These are phyloP conservation scores for Kradibia gibbosae DNA, from an alignment of 1,140 invertebrate genomes.

Conservation along the genomic window DNA sequence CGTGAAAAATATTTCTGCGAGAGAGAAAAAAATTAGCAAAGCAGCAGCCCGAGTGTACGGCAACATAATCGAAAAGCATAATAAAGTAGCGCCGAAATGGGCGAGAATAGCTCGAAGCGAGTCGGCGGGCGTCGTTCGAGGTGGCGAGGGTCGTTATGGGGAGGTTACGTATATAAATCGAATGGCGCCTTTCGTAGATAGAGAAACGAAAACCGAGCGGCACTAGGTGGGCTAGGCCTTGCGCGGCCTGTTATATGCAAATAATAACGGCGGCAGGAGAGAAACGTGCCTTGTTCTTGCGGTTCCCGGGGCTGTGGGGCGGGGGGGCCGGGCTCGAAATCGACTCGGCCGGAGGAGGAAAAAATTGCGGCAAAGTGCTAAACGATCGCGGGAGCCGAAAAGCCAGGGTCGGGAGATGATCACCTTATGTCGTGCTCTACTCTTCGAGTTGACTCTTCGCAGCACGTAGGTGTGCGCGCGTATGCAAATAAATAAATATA, in stretches of 20 bases:
- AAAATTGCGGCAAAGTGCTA: conserved; percentile 64
- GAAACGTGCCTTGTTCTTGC: conserved; percentile 48
- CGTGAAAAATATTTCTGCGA: no score
- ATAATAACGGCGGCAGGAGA: conserved; percentile 53
- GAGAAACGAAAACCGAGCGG: not conserved
- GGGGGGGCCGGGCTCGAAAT: not conserved
- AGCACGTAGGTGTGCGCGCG: no score
- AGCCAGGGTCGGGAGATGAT: conserved; percentile 47
- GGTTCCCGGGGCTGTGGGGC: not conserved
- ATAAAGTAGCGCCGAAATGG: not conserved
- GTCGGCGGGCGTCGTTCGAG: not conserved
- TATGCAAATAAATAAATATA: no score
- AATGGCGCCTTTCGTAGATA: conserved; percentile 19
- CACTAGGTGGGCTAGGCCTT: not conserved
- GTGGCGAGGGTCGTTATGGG: no score
- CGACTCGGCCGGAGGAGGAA: conserved; percentile 48
- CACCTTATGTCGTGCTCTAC: conserved; percentile 61
- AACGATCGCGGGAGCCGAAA: conserved; percentile 58
- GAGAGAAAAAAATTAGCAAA: no score
- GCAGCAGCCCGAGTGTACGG: not conserved
- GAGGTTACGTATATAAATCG: no score
- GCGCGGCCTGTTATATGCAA: conserved; percentile 22
- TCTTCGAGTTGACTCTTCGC: conserved; percentile 53
- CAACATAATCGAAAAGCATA: not conserved
- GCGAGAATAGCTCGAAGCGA: not conserved